Evolutionary conservation across 2,888 invertebrate species (phyloP), one percentile per base, ranked within the genome.

Genomic region (Thecocarcelia acutangulata): DNA sequence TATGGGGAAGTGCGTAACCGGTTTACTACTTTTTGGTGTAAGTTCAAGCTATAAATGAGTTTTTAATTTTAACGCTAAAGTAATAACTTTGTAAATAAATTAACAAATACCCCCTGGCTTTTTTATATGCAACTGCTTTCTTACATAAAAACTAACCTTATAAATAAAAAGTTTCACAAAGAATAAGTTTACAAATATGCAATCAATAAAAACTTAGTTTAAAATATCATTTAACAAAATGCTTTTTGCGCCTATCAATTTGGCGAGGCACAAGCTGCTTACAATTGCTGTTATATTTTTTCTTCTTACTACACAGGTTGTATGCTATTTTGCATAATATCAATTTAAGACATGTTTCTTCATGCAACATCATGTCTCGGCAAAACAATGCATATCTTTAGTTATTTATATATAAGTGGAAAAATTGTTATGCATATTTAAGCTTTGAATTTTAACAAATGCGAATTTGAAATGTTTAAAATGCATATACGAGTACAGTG

Each of bases 321-420:
- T n/a, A 17, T 33, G 48, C 15, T 46, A 42, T 48, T 77, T 70
- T 77, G 28, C 63, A 70, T 70, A 70, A 77, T 64, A 33, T 48
- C 15, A 21, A 40, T 33, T 50, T 11, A 0, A 59, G 52, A 69
- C 69, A 54, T 46, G 61, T 44, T 24, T 12, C 46, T 59, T 19
- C 66, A 66, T 73, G 66, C 56, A 56, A 66, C 64, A 52, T 33
- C 58, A 66, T 66, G 59, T 12, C 37, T 58, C 37, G 3, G 21
- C 24, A 19, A 37, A 28, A 54, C 52, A 68, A 48, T 42, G 52
- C 68, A 44, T 69, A 50, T 40, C 28, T 42, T 2, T 24, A 59
- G 37, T 40, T 48, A 24, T 40, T 70, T 58, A 1, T 33, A 8
- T 33, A 40, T 59, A 59, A 70, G 21, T 40, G 28, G 17, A 56